A percentile compares a stretch with the other conserved stretches of the same genome.
Evolutionary conservation across 2,797 vertebrate genomes (phyloP).

Genomic region (Lophotriccus pileatus): DNA sequence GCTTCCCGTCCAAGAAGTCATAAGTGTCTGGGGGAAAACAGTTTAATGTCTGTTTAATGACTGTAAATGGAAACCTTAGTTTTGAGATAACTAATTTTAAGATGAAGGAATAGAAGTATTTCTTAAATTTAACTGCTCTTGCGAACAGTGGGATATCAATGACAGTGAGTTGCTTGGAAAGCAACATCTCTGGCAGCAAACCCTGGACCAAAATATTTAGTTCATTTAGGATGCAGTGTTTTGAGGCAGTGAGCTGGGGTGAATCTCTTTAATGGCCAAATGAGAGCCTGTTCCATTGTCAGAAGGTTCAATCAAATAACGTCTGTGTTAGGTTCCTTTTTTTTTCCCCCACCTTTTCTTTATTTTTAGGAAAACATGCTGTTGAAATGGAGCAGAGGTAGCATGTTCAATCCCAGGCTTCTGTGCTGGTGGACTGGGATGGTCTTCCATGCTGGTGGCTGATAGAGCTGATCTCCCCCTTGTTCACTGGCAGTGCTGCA

Average conservation of each 20-base stretch:
- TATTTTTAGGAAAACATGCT: background rate
- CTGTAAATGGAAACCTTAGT: background rate
- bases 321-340: background rate
- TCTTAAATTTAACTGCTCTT: background rate
- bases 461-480: accelerated
- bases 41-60: background rate
- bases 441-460: background rate
- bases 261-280: background rate
- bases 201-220: background rate
- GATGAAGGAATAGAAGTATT: background rate
- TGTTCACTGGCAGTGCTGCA: background rate
- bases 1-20: background rate
- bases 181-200: background rate
- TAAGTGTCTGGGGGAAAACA: background rate
- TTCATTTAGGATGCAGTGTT: background rate
- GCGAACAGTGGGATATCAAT: background rate
- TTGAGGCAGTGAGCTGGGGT: background rate
- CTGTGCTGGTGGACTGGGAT: background rate
- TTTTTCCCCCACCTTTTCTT: background rate
- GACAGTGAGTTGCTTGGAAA: background rate
- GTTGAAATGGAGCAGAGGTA: background rate
- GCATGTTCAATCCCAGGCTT: background rate
- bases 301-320: background rate
- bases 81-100: background rate
- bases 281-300: background rate